Evolutionary conservation across 2,888 invertebrate genomes (phyloP).

Genomic region (Thecophora atra): DNA sequence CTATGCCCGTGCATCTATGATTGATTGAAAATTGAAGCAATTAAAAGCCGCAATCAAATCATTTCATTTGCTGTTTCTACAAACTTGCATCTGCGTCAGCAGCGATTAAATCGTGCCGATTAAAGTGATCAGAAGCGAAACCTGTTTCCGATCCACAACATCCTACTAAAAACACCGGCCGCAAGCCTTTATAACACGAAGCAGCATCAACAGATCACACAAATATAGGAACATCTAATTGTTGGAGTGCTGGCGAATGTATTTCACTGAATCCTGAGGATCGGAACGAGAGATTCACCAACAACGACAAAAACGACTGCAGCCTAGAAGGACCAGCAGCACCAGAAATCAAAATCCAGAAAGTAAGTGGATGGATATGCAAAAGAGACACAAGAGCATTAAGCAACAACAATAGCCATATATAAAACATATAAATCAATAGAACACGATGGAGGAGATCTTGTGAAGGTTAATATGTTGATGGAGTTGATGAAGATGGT

Average conservation of each 20-base stretch:
- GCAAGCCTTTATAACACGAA: not conserved
- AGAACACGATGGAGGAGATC: not conserved
- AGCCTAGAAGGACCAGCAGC: conserved; percentile 48
- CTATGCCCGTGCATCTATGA: not conserved
- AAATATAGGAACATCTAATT: no score
- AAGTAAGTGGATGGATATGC: conserved; percentile 35
- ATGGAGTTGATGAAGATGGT: not conserved
- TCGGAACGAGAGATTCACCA: conserved; percentile 32
- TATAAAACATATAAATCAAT: no score
- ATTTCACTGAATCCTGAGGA: no score
- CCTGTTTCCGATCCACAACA: conserved; percentile 37
- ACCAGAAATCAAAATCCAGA: no score
- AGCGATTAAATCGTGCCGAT: not conserved
- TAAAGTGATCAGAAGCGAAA: not conserved
- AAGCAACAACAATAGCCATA: conserved; percentile 39
- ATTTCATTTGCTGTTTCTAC: not conserved
- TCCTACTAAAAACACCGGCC: not conserved
- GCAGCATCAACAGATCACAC: not conserved
- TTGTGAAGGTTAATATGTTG: not conserved
- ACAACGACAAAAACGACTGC: conserved; percentile 43
- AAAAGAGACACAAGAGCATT: conserved; percentile 9
- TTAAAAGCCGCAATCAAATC: not conserved
- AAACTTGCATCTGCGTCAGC: conserved; percentile 20
- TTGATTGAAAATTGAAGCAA: conserved; percentile 1
- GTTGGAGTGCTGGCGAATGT: no score